Conservation (phyloP, 2,113 vertebrate species). For the Varanus salvator region DNA sequence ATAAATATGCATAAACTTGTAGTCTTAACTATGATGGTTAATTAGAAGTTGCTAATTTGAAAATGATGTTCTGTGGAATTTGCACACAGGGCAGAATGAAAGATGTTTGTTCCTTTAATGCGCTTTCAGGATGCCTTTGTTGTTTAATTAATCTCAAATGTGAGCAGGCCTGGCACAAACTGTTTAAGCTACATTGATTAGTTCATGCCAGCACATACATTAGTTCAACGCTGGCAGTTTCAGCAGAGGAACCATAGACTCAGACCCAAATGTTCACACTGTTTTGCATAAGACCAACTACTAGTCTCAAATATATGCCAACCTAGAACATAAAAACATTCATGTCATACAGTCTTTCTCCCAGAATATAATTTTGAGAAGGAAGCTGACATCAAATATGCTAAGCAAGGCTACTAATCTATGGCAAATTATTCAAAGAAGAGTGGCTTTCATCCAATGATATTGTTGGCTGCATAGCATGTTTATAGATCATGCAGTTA, state of each 20-base stretch:
- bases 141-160: background rate
- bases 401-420: constrained; percentile 32
- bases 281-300: constrained; percentile 8
- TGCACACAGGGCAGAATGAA: background rate
- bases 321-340: constrained; percentile 38
- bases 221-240: background rate
- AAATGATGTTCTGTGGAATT: background rate
- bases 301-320: constrained; percentile 42
- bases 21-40: too few species aligned
- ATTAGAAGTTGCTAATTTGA: too few species aligned
- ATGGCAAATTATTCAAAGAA: constrained; percentile 42
- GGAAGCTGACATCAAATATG: constrained; percentile 17
- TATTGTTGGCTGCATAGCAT: constrained; percentile 40
- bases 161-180: background rate
- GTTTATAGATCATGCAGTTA: constrained; percentile 36
- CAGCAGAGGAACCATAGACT: background rate
- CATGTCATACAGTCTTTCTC: too few species aligned
- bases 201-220: background rate
- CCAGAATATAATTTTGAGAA: constrained; percentile 19
- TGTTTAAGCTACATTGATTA: background rate
- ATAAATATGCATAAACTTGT: too few species aligned
- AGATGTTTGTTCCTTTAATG: background rate
- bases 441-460: constrained; percentile 48
- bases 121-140: background rate
- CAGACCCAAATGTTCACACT: background rate